Evolutionary conservation across 1,140 invertebrate species (phyloP), one percentile per base, ranked within the genome.

Genomic region (Lepidotrigona ventralis): DNA sequence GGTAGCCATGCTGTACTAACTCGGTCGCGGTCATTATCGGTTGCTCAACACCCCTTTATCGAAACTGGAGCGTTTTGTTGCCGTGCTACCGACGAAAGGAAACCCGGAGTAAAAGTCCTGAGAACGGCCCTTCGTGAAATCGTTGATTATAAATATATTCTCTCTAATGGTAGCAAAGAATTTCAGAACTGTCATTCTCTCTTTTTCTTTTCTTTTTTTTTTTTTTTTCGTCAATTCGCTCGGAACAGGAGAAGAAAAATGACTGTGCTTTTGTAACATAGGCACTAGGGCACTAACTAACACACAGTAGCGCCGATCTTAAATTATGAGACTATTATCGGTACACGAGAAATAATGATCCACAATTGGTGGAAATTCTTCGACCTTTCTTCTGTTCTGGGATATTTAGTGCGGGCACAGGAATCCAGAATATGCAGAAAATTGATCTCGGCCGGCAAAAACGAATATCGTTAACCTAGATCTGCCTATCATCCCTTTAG

Each of bases 21-120:
- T 85, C 74, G 66, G 73, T 54, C 71, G 77, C 72, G 84, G 78
- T 90, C 79, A 89, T 90, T 90, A 90, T 86, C 85, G 86, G 81
- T 90, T 90, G 88, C 85, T 39, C 85, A 90, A 90, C 86, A 64
- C 64, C 60, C 86, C 84, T 87, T 90, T 90, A 86, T 87, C 86
- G 85, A 90, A 90, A 90, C 86, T 83, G 58, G 89, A 88, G 70
- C 86, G 75, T 73, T 78, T 79, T 85, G 81, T 85, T 83, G 81
- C 81, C 60, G 78, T 23, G 80, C 81, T 85, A 83, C 85, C 71
- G 82, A 82, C 85, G 66, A 81, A 80, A 76, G 76, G 75, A 79
- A 83, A 12, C 70, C 69, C 76, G 71, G 15, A 84, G 87, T 88
- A 88, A 90, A 90, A 88, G 89, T 89, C 85, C 68, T 84, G 77